Evolutionary conservation across 2,113 vertebrate genomes (phyloP), one percentile per base, ranked within the genome.

Genomic region (Meles meles): DNA sequence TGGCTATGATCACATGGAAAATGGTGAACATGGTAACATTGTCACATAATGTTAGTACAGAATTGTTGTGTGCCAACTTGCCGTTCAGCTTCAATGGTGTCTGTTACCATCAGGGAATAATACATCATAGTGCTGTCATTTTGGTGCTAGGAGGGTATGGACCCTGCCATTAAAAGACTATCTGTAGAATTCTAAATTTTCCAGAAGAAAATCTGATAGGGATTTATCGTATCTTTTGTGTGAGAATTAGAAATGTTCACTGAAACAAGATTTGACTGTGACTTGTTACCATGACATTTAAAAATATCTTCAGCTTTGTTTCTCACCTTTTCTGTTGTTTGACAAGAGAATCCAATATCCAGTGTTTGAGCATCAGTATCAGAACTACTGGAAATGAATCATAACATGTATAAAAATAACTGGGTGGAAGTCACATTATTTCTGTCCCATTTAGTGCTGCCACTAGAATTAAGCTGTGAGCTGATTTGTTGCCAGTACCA

Each of bases 31-130:
- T 98, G 98, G 98, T 98, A 98, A 97, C 67, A 91, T 80, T 98
- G 97, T 98, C 98, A 97, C 95, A 97, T 98, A 98, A 92, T 91
- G 94, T 98, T 98, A 98, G 96, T 97, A 86, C 94, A 96, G 97
- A 98, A 98, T 82, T 94, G 72, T 88, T 95, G 84, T 95, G 57
- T 97, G 93, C 88, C 91, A 96, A 98, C 98, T 98, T 98, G 96
- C 90, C 98, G 96, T 96, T 96, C 89, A 97, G 74, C 77, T 97
- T 97, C 88, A 93, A 55, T 31, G 25, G 49, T 98, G 76, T 97
- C 88, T 98, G 94, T 97, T 97, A 95, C 95, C 87, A 69, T 97
- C 87, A 93, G n/a, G 85, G 23, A 97, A 82, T 96, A 98, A 98
- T 98, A 65, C 47, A 97, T 98, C 96, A 97, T 6, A 77, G 77